Evolutionary conservation across 23 tunicate species (phyloP), one percentile per base, ranked within the genome.

Genomic region (Corella eumyota): DNA sequence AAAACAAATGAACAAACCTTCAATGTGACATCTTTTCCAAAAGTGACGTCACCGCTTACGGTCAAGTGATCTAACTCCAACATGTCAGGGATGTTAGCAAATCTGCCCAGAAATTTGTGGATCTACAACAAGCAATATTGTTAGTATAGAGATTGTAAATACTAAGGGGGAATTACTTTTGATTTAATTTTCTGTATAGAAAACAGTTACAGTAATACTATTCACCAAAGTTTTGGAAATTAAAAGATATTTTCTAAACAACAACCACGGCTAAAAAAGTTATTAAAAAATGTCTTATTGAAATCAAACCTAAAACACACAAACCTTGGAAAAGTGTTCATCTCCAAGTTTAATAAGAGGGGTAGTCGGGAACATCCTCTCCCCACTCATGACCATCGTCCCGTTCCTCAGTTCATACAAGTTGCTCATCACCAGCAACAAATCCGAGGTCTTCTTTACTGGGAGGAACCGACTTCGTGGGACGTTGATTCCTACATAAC

Each of bases 31-130:
- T 91, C 92, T 70, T 91, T 91, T 3, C 98, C 98, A 48, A 91
- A 91, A 20, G 98, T 80, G 58, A 91, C 98, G 46, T 91, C 98
- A 19, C 98, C 98, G 55, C 91, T 80, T 32, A 91, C 98, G 21
- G 98, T 91, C 30, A 91, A 62, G 57, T 91, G 98, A 33, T 91
- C 98, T 6, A 82, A 64, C 47, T 91, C 98, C 13, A 91, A 69
- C 98, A 91, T 91, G 40, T 91, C 98, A 1, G 98, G 98, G 23
- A 91, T 91, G 36, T 67, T 65, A 15, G 70, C 68, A 35, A 91
- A 91, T n/a, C 98, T 59, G 22, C 87, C 60, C 60, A 82, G 44
- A 52, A 74, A 91, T 72, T 91, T 75, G 80, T 81, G 85, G 21
- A 91, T 83, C 84, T 81, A 56, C 29, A 76, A 46, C 26, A 2